Conservation (phyloP, 1,140 invertebrate genomes). For the Habropoda laboriosa region DNA sequence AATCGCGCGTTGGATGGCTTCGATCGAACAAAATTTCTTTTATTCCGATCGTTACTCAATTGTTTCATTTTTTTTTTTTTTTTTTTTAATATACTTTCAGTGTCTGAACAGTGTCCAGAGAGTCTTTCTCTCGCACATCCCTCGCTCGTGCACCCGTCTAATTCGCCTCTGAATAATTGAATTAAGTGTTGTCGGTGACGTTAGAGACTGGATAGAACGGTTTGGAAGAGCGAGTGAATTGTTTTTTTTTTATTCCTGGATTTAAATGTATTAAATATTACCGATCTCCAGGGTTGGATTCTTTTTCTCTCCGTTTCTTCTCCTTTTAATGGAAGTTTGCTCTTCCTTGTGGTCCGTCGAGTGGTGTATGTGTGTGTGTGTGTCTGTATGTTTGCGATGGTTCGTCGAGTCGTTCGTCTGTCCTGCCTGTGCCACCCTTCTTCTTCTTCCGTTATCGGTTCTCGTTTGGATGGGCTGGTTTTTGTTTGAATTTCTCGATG, state of each 20-base stretch:
- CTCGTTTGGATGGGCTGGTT: too few species aligned
- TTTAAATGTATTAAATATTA: too few species aligned
- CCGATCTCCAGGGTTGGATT: too few species aligned
- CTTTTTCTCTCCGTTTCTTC: too few species aligned
- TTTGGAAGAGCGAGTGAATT: not conserved
- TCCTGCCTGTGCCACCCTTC: slow-evolving; percentile 1
- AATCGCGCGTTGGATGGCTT: slow-evolving; percentile 75
- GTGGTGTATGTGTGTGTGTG: not conserved
- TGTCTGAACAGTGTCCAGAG: not conserved
- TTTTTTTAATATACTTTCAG: not conserved
- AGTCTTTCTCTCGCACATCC: not conserved
- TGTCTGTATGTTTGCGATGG: too few species aligned
- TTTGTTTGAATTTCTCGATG: not conserved
- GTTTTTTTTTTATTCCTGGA: too few species aligned
- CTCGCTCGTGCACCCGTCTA: not conserved
- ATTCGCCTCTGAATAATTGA: not conserved
- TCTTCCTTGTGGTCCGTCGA: slow-evolving; percentile 1
- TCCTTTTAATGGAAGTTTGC: not conserved
- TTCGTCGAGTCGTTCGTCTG: not conserved
- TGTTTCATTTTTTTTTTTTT: not conserved
- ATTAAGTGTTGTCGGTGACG: not conserved
- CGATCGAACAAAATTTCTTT: slow-evolving; percentile 69
- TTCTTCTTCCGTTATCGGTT: slow-evolving; percentile 31
- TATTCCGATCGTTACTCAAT: not conserved
- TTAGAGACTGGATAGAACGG: too few species aligned